A percentile compares a stretch with the other conserved stretches of the same genome.
Conservation (phyloP, 1,140 invertebrate species). For the Drosophila sp. region DNA sequence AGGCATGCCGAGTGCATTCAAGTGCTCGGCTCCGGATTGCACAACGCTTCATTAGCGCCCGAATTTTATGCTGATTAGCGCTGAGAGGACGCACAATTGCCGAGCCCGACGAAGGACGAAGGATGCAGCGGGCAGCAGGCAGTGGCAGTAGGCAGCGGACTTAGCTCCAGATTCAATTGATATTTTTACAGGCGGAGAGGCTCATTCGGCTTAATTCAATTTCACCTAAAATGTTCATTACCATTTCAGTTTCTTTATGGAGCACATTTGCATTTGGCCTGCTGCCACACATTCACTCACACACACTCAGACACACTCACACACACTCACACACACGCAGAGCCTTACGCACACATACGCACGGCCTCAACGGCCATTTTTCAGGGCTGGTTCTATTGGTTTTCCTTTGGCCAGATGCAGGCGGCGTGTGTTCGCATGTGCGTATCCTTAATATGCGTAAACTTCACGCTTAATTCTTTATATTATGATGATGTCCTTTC, state of each 20-base stretch:
- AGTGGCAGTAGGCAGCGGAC: not conserved
- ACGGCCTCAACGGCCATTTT: slow-evolving; percentile 63
- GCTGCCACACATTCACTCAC: slow-evolving; percentile 30
- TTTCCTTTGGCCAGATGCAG: slow-evolving; percentile 65
- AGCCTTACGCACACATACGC: slow-evolving; percentile 1
- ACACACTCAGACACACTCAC: slow-evolving; percentile 13
- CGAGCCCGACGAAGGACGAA: not conserved
- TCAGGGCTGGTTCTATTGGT: slow-evolving; percentile 28
- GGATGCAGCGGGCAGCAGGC: not conserved
- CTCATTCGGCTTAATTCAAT: slow-evolving; percentile 66
- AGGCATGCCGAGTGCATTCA: slow-evolving; percentile 51
- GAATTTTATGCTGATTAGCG: slow-evolving; percentile 76
- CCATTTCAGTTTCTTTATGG: slow-evolving; percentile 40
- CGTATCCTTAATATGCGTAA: slow-evolving; percentile 83
- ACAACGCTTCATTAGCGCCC: slow-evolving; percentile 73
- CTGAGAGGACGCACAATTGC: slow-evolving; percentile 19
- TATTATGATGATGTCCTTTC: slow-evolving; percentile 80
- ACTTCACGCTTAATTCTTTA: slow-evolving; percentile 83
- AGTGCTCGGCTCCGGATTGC: slow-evolving; percentile 52
- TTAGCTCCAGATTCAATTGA: slow-evolving; percentile 6
- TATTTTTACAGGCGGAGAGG: slow-evolving; percentile 64
- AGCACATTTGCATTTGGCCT: slow-evolving; percentile 60
- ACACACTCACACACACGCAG: not conserved
- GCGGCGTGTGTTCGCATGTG: slow-evolving; percentile 68
- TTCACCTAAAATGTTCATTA: slow-evolving; percentile 28